Percentiles rank a stretch among this genome's conserved stretches.
Evolutionary conservation across 2,797 vertebrate species (phyloP).

Genomic region (Pseudocheirus occidentalis): DNA sequence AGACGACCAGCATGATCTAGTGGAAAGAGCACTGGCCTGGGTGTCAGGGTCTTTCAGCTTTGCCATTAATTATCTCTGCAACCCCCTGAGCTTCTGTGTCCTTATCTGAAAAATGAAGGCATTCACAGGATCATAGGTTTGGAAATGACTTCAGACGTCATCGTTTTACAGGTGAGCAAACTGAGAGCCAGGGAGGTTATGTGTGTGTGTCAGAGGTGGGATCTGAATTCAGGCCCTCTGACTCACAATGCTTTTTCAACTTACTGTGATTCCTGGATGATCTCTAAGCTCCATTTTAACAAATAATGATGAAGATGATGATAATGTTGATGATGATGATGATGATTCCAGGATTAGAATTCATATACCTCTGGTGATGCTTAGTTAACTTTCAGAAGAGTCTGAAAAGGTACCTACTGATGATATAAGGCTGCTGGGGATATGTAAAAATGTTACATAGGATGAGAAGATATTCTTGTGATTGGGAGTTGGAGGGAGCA

Average conservation of each 20-base stretch:
- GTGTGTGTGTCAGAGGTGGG: not conserved
- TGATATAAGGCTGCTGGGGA: not conserved
- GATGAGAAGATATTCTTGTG: not conserved
- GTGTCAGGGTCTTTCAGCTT: not conserved
- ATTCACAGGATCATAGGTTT: not conserved
- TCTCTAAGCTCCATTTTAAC: not conserved
- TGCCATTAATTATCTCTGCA: not conserved
- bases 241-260: not conserved
- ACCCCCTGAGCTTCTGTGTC: not conserved
- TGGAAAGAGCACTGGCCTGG: not conserved
- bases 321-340: not conserved
- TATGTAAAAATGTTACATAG: not conserved
- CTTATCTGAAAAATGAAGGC: not conserved
- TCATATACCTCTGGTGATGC: not conserved
- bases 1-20: not conserved
- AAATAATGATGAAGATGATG: not conserved
- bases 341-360: not conserved
- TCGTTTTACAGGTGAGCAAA: not conserved
- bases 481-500: not conserved
- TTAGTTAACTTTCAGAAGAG: not conserved
- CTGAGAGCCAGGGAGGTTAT: not conserved
- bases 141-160: not conserved
- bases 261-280: not conserved
- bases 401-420: not conserved
- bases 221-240: not conserved